Percentiles rank a stretch among this genome's conserved stretches.
Evolutionary conservation across 2,888 invertebrate genomes (phyloP).

Genomic region (Patella caerulea): DNA sequence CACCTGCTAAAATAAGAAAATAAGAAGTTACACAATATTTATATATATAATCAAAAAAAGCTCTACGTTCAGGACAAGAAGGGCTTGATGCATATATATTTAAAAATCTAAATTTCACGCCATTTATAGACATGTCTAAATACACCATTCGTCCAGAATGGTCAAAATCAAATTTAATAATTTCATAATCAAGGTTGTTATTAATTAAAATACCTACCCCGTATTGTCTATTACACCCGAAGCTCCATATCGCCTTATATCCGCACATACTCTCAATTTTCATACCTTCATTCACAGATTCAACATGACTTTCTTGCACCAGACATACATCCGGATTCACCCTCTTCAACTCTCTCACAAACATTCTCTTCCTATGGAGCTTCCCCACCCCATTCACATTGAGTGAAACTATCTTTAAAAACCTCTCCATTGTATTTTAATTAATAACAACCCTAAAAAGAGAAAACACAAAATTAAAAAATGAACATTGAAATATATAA

Average conservation of each 20-base stretch:
- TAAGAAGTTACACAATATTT: background rate
- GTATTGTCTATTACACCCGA: background rate
- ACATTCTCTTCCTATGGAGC: too few species aligned
- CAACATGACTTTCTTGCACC: background rate
- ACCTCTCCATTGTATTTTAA: too few species aligned
- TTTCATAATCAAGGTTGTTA: slow-evolving; percentile 8
- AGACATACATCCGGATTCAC: background rate
- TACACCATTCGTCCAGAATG: background rate
- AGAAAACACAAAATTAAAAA: too few species aligned
- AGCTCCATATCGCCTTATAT: slow-evolving; percentile 16
- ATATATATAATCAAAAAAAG: background rate
- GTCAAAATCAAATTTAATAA: slow-evolving; percentile 13
- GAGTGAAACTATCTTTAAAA: too few species aligned
- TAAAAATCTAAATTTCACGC: background rate
- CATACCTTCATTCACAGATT: background rate
- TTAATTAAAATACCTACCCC: slow-evolving; percentile 17
- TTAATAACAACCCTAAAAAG: too few species aligned
- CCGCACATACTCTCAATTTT: slow-evolving; percentile 22
- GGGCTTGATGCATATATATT: background rate
- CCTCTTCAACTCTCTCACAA: background rate
- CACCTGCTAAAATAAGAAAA: background rate
- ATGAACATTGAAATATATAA: too few species aligned
- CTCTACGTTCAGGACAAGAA: background rate
- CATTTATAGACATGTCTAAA: background rate
- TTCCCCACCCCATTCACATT: too few species aligned